These are phyloP conservation scores for Epinephelus cyanopodus DNA, from an alignment of 2,113 vertebrate species.

Conservation along the genomic window DNA sequence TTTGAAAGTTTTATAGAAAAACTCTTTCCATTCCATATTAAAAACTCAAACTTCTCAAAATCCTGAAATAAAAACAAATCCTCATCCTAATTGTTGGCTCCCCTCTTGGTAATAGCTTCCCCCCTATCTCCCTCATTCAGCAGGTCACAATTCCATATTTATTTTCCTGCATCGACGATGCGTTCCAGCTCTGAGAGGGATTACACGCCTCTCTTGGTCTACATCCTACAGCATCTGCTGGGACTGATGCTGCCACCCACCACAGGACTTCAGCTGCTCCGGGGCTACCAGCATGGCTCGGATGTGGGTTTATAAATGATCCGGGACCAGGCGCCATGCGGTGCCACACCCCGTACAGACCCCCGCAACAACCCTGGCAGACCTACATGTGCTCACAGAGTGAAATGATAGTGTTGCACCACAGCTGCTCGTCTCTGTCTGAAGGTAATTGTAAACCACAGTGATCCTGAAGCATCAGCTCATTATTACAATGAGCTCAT, in stretches of 20 bases:
- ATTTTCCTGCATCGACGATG: constrained; percentile 61
- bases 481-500: constrained; percentile 3
- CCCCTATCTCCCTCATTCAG: constrained; percentile 45
- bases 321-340: constrained; percentile 78
- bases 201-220: constrained; percentile 74
- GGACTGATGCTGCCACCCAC: constrained; percentile 75
- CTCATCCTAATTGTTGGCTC: constrained; percentile 14
- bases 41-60: neutral
- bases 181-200: constrained; percentile 67
- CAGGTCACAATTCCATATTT: constrained; percentile 64
- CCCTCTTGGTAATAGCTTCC: constrained; percentile 12
- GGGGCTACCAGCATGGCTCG: constrained; percentile 82
- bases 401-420: constrained; percentile 12
- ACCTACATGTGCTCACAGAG: neutral
- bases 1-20: constrained; percentile 8
- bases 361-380: neutral
- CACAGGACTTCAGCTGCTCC: constrained; percentile 42
- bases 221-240: constrained; percentile 69
- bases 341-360: constrained; percentile 46
- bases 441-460: neutral
- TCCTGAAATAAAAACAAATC: constrained; percentile 7
- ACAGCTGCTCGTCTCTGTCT: neutral
- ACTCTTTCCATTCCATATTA: neutral
- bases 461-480: neutral
- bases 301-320: constrained; percentile 79